Evolutionary conservation across 2,113 vertebrate genomes (phyloP).

Genomic region (Zosterops pallidus): DNA sequence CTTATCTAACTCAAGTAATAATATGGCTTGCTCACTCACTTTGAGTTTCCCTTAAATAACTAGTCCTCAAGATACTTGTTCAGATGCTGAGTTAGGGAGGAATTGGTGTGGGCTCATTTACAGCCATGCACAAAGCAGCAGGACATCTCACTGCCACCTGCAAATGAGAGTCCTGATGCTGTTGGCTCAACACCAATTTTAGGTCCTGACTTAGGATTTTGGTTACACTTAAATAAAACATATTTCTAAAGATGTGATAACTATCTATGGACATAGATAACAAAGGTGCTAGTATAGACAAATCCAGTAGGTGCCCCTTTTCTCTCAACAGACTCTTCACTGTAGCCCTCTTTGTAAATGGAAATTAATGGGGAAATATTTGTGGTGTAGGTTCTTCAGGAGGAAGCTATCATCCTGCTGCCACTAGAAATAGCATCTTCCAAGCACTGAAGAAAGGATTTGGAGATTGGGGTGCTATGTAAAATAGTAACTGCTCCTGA

Average conservation of each 20-base stretch:
- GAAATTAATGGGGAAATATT: neutral
- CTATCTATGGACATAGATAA: neutral
- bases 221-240: neutral
- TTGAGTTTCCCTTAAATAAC: neutral
- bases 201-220: neutral
- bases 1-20: neutral
- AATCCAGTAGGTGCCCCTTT: neutral
- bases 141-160: neutral
- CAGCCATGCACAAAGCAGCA: neutral
- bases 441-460: neutral
- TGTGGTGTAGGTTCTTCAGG: neutral
- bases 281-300: neutral
- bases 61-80: neutral
- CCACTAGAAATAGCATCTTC: neutral
- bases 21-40: neutral
- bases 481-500: neutral
- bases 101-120: neutral
- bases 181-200: neutral
- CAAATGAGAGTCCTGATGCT: rapidly evolving
- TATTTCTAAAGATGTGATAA: neutral
- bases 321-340: neutral
- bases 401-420: neutral
- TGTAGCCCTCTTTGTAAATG: neutral
- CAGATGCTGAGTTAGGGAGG: neutral
- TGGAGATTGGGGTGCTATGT: neutral